Conservation (phyloP, 2,888 invertebrate genomes). For the Cataglyphis livida region DNA sequence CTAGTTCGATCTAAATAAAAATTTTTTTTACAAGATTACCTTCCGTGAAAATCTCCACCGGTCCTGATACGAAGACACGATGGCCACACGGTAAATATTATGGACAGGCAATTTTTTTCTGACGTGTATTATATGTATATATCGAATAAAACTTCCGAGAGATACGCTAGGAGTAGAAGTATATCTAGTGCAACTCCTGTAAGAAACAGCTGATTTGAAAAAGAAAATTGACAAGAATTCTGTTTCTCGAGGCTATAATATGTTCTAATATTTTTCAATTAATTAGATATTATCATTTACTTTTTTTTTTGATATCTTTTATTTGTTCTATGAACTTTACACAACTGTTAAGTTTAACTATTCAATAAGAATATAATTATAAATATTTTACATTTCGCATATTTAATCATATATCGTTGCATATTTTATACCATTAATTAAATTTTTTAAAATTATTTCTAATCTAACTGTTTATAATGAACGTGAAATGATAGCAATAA, state of each 20-base stretch:
- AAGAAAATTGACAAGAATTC: slow-evolving; percentile 5
- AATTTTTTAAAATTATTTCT: neutral
- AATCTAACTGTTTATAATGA: neutral
- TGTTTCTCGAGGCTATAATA: neutral
- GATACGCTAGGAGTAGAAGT: slow-evolving; percentile 24
- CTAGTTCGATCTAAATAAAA: slow-evolving; percentile 26
- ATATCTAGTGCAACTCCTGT: slow-evolving; percentile 15
- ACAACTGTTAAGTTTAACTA: neutral
- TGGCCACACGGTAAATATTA: slow-evolving; percentile 10
- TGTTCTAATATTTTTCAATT: neutral
- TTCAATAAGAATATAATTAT: neutral
- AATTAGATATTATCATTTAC: neutral
- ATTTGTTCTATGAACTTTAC: neutral
- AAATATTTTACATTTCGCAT: neutral
- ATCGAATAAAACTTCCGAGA: slow-evolving; percentile 37
- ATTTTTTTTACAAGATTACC: slow-evolving; percentile 38
- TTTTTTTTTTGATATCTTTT: neutral
- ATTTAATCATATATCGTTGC: neutral
- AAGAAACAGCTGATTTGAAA: slow-evolving; percentile 4
- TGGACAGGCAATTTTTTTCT: slow-evolving; percentile 29
- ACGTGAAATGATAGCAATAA: neutral
- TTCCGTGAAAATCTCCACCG: slow-evolving; percentile 3
- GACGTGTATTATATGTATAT: slow-evolving; percentile 31
- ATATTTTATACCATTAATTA: neutral
- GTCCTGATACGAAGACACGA: slow-evolving; percentile 26